A percentile compares a stretch with the other conserved stretches of the same genome.
phyloP scores from a whole-genome alignment of 2,113 vertebrate genomes.

The Zapus hudsonius region DNA sequence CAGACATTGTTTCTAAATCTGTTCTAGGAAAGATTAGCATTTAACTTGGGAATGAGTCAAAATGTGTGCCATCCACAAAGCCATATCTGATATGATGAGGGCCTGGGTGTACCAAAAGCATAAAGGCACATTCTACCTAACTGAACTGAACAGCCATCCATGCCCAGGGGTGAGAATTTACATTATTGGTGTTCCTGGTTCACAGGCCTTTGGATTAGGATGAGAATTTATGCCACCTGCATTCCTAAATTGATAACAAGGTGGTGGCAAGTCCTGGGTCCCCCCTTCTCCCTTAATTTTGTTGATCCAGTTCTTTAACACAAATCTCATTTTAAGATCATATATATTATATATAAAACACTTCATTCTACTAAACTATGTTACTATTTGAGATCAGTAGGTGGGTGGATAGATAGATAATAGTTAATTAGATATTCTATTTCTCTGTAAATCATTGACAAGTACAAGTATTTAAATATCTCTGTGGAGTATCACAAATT shows the following conservation, averaged over 20 bases:
- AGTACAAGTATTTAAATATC: not conserved
- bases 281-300: not conserved
- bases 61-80: not conserved
- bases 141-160: no score
- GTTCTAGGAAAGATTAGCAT: not conserved
- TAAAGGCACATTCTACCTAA: not conserved
- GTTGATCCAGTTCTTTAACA: not conserved
- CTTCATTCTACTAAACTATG: not conserved
- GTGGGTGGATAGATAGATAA: not conserved
- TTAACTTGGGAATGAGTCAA: not conserved
- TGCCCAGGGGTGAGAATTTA: no score
- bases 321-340: not conserved
- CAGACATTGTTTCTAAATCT: not conserved
- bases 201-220: not conserved
- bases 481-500: not conserved
- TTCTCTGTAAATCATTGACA: not conserved
- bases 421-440: not conserved
- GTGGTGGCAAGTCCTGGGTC: not conserved
- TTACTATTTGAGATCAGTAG: not conserved
- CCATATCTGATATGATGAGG: not conserved
- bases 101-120: not conserved
- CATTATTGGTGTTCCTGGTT: no score
- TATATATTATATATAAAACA: not conserved
- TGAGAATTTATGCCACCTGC: not conserved
- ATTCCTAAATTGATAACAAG: not conserved